Percentiles rank a stretch among this genome's conserved stretches.
These are phyloP conservation scores for Austrolebias charrua DNA, from an alignment of 2,797 vertebrate genomes.

Conservation along the genomic window DNA sequence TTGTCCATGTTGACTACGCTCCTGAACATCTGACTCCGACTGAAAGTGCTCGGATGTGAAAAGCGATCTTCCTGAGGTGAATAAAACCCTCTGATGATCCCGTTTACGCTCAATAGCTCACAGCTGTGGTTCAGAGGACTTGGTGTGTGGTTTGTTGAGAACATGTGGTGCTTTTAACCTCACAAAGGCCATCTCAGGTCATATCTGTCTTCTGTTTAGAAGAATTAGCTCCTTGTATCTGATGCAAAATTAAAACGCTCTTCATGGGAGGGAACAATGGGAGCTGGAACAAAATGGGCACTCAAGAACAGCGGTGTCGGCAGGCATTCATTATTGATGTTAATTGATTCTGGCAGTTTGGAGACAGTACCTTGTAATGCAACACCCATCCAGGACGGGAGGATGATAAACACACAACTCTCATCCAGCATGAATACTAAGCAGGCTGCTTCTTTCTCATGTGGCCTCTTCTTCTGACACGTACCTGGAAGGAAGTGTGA, in stretches of 20 bases:
- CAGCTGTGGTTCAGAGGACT: background rate
- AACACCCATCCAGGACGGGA: conserved; percentile 68
- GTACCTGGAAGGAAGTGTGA: conserved; percentile 21
- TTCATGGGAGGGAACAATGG: conserved; percentile 41
- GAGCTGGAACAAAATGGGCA: conserved; percentile 58
- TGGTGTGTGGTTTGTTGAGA: conserved; percentile 12
- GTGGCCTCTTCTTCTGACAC: conserved; percentile 30
- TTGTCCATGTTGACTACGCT: too few species aligned
- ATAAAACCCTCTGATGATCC: conserved; percentile 11
- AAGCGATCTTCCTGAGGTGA: conserved; percentile 25
- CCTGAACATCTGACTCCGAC: background rate
- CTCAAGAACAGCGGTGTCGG: conserved; percentile 46
- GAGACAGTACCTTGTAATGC: conserved; percentile 77
- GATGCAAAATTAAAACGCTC: conserved; percentile 46
- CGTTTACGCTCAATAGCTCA: background rate
- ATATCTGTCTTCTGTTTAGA: conserved; percentile 25
- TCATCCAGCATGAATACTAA: conserved; percentile 38
- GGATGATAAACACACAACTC: conserved; percentile 57
- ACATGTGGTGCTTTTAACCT: conserved; percentile 14
- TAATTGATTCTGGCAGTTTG: conserved; percentile 82
- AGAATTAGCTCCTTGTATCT: conserved; percentile 31
- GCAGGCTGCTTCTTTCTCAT: conserved; percentile 32
- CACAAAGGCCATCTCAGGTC: conserved; percentile 6
- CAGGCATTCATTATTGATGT: conserved; percentile 82
- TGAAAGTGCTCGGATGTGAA: conserved; percentile 24